Conservation (phyloP, 2,888 invertebrate species). For the Trichogramma dendrolimi region DNA sequence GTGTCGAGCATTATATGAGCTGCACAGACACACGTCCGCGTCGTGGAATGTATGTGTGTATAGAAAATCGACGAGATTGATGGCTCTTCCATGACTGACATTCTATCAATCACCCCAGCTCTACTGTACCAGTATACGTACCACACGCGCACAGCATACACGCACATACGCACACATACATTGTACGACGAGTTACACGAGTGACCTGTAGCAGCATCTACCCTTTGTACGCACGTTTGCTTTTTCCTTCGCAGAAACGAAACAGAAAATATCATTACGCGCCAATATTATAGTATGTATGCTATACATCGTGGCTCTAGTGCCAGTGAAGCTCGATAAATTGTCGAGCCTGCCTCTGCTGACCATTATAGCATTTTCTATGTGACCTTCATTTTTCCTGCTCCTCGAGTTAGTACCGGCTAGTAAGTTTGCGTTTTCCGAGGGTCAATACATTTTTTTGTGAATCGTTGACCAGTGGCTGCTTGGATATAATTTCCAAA, state of each 20-base stretch:
- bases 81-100: constrained; percentile 51
- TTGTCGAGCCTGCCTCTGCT: constrained; percentile 15
- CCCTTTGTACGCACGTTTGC: neutral
- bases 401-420: neutral
- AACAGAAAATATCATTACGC: too few relatives aligned
- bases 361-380: constrained; percentile 5
- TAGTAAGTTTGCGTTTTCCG: too few relatives aligned
- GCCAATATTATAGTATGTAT: neutral
- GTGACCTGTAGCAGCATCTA: constrained; percentile 13
- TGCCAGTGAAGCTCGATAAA: neutral
- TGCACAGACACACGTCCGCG: too few relatives aligned
- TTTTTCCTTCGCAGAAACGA: neutral
- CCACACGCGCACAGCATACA: constrained; percentile 10
- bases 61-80: constrained; percentile 43
- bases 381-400: constrained; percentile 1
- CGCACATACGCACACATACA: too few relatives aligned
- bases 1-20: too few relatives aligned
- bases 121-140: neutral
- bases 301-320: neutral
- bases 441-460: too few relatives aligned
- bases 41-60: too few relatives aligned
- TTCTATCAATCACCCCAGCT: constrained; percentile 48
- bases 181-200: neutral
- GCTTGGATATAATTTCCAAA: too few relatives aligned
- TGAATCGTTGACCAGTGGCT: too few relatives aligned